Evolutionary conservation across 1,140 invertebrate genomes (phyloP).

Genomic region (Sipha flava): DNA sequence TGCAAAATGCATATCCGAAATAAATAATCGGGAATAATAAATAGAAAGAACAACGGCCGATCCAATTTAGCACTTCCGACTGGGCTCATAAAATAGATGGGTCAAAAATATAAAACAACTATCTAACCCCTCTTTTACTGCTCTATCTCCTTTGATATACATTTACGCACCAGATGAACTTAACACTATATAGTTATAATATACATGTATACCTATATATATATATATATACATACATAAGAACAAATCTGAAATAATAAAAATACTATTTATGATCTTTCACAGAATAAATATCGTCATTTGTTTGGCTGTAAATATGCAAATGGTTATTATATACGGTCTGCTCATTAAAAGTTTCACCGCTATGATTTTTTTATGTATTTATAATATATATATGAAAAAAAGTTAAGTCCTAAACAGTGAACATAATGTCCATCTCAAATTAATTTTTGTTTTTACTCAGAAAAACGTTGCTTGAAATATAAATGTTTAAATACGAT

Average conservation of each 20-base stretch:
- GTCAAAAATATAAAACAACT: conserved; percentile 1
- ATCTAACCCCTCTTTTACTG: not conserved
- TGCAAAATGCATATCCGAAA: conserved; percentile 23
- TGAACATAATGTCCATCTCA: too few relatives aligned
- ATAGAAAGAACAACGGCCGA: conserved; percentile 1
- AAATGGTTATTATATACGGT: not conserved
- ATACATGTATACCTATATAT: not conserved
- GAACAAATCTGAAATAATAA: not conserved
- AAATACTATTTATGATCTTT: conserved; percentile 4
- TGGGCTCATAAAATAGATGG: conserved; percentile 3
- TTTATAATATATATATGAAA: too few relatives aligned
- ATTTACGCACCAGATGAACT: not conserved
- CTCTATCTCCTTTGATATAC: not conserved
- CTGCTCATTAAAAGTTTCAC: not conserved
- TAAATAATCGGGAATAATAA: conserved; percentile 12
- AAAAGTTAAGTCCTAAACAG: too few relatives aligned
- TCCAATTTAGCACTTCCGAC: conserved; percentile 30
- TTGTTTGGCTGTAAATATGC: conserved; percentile 1
- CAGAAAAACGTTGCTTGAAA: too few relatives aligned
- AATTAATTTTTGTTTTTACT: too few relatives aligned
- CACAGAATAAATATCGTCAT: not conserved
- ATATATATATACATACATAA: not conserved
- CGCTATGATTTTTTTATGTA: too few relatives aligned
- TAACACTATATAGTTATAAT: not conserved
- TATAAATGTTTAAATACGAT: too few relatives aligned